phyloP scores from a whole-genome alignment of 2,113 vertebrate genomes.

The Hiodon alosoides region DNA sequence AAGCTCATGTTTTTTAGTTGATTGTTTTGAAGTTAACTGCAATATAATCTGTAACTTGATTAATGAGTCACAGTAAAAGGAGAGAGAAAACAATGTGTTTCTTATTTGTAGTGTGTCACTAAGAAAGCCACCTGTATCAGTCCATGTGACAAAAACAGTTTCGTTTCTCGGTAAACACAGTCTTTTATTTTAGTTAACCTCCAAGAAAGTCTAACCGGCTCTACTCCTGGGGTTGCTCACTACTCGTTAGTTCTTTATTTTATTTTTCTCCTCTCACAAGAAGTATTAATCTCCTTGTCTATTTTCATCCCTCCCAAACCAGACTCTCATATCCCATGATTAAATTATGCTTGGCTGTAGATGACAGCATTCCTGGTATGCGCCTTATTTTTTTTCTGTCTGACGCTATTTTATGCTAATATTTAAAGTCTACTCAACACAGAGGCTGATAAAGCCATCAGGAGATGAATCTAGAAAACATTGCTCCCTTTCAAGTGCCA shows the following conservation, averaged over 20 bases:
- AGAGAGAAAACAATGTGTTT: too few species aligned
- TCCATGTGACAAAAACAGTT: too few species aligned
- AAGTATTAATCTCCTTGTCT: slow-evolving; percentile 5
- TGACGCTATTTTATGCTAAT: not conserved
- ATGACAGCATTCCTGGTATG: not conserved
- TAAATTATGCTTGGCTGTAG: not conserved
- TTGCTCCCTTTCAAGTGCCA: not conserved
- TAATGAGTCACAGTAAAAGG: too few species aligned
- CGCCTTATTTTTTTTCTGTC: not conserved
- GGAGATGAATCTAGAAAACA: not conserved
- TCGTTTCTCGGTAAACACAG: too few species aligned
- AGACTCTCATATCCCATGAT: not conserved
- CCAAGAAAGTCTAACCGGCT: not conserved
- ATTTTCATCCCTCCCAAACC: not conserved
- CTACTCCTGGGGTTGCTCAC: not conserved
- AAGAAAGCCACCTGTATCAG: too few species aligned
- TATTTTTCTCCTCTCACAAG: not conserved
- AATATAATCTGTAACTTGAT: too few species aligned
- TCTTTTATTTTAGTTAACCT: not conserved
- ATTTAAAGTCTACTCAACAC: not conserved
- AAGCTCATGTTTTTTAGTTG: too few species aligned
- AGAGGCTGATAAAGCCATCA: not conserved
- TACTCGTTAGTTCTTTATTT: not conserved
- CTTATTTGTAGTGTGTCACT: too few species aligned
- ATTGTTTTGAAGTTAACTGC: too few species aligned